These are phyloP conservation scores for Leptinotarsa lineolata DNA, from an alignment of 1,140 invertebrate genomes.

Conservation along the genomic window DNA sequence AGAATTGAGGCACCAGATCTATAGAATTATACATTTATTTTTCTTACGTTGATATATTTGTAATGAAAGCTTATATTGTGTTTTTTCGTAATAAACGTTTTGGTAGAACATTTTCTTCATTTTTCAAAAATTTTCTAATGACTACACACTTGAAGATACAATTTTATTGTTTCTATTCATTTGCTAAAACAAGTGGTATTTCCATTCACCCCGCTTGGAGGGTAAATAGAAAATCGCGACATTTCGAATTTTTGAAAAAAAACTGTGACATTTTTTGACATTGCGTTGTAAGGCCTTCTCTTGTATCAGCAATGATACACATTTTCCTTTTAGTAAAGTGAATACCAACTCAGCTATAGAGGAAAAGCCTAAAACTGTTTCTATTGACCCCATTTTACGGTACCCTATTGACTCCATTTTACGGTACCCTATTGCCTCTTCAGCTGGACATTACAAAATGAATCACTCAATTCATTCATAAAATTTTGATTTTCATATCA, in stretches of 20 bases:
- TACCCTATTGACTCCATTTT: too few relatives aligned
- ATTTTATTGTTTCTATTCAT: not conserved
- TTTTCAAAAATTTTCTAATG: not conserved
- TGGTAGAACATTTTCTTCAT: not conserved
- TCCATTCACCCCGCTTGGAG: not conserved
- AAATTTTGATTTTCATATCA: too few relatives aligned
- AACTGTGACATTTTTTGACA: not conserved
- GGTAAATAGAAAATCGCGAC: not conserved
- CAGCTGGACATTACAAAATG: too few relatives aligned
- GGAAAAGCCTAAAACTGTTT: not conserved
- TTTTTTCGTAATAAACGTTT: not conserved
- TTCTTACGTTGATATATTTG: not conserved
- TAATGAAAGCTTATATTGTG: not conserved
- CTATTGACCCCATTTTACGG: not conserved
- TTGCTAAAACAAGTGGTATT: not conserved
- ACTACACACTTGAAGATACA: too few relatives aligned
- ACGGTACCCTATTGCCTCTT: too few relatives aligned
- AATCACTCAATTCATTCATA: too few relatives aligned
- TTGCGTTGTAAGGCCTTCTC: not conserved
- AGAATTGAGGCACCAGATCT: not conserved
- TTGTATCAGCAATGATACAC: not conserved
- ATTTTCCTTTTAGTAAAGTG: not conserved
- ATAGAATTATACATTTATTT: not conserved
- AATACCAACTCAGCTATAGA: not conserved
- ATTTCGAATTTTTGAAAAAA: not conserved